Conservation (phyloP, 1,140 invertebrate species). For the Drosophila saltans region DNA sequence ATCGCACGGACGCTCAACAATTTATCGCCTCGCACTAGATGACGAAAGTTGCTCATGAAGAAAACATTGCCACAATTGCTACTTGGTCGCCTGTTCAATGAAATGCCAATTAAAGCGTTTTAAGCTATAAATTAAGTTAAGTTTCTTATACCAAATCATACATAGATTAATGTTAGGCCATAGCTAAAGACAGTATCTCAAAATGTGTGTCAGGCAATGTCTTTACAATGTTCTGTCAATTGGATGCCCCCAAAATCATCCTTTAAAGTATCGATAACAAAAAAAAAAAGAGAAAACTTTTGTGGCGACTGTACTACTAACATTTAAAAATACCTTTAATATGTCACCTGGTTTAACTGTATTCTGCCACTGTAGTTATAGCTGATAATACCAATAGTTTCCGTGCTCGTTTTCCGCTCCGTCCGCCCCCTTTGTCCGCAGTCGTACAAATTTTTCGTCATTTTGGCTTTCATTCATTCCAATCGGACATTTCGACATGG, state of each 20-base stretch:
- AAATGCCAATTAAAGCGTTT: background rate
- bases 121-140: too few species aligned
- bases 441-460: constrained; percentile 3
- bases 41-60: background rate
- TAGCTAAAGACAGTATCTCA: too few species aligned
- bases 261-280: too few species aligned
- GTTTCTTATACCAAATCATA: too few species aligned
- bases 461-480: constrained; percentile 10
- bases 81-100: background rate
- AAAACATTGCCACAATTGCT: background rate
- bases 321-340: background rate
- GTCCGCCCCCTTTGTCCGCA: background rate
- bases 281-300: background rate
- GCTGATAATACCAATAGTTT: background rate
- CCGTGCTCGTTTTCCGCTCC: too few species aligned
- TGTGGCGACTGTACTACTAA: background rate
- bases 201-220: too few species aligned
- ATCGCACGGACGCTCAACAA: constrained; percentile 34
- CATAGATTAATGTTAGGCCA: too few species aligned
- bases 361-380: background rate
- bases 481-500: constrained; percentile 7
- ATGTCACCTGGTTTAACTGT: background rate
- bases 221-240: too few species aligned
- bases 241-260: too few species aligned
- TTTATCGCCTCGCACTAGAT: constrained; percentile 47